A percentile compares a stretch with the other conserved stretches of the same genome.
Evolutionary conservation across 1,140 invertebrate genomes (phyloP).

Genomic region (Caenorhabditis elegans): DNA sequence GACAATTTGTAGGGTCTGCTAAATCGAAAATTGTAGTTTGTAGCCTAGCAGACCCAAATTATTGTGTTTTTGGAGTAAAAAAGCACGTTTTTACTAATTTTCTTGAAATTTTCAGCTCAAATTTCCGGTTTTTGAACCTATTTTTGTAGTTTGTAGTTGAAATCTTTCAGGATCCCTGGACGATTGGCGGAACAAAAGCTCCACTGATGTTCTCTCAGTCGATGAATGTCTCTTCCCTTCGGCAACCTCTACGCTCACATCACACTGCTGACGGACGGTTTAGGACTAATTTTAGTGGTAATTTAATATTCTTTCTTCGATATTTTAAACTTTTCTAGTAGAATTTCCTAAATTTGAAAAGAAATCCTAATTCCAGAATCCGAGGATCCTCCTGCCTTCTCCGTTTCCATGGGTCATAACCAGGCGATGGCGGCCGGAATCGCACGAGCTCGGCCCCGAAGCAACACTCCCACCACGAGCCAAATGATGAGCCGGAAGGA

Average conservation of each 20-base stretch:
- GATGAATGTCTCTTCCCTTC: slow-evolving; percentile 40
- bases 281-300: slow-evolving; percentile 58
- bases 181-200: slow-evolving; percentile 4
- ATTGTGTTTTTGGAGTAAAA: too few relatives aligned
- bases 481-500: slow-evolving; percentile 11
- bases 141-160: too few relatives aligned
- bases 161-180: slow-evolving; percentile 61
- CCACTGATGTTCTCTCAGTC: slow-evolving; percentile 59
- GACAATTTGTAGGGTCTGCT: too few relatives aligned
- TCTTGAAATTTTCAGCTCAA: too few relatives aligned
- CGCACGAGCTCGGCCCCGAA: slow-evolving; percentile 54
- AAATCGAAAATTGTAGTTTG: not conserved
- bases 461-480: slow-evolving; percentile 51
- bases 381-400: slow-evolving; percentile 40
- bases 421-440: slow-evolving; percentile 47
- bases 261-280: slow-evolving; percentile 35
- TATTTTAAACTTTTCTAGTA: not conserved
- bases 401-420: slow-evolving; percentile 48
- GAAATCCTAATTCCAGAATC: too few relatives aligned
- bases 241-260: slow-evolving; percentile 29
- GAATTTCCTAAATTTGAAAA: too few relatives aligned
- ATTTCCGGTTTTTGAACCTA: too few relatives aligned
- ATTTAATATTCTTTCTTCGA: slow-evolving; percentile 45
- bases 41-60: not conserved
- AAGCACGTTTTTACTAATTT: too few relatives aligned